A percentile compares a stretch with the other conserved stretches of the same genome.
phyloP scores from a whole-genome alignment of 2,888 invertebrate species.

The Papilio elwesi region DNA sequence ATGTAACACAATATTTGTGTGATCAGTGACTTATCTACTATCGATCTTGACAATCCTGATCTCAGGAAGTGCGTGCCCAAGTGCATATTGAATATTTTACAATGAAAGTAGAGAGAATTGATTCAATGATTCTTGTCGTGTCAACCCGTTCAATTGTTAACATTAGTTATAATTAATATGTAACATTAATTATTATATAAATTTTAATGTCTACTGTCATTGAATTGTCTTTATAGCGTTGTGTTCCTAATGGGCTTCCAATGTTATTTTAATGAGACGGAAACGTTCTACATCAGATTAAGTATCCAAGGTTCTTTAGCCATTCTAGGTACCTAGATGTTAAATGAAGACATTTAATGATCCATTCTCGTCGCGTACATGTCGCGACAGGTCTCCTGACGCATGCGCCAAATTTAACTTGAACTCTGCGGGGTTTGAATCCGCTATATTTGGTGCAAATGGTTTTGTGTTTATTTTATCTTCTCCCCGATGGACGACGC shows the following conservation, averaged over 20 bases:
- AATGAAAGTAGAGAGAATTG: too few species aligned
- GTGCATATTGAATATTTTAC: too few species aligned
- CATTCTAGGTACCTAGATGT: slow-evolving; percentile 1
- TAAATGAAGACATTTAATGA: slow-evolving; percentile 42
- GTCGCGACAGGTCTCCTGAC: slow-evolving; percentile 67
- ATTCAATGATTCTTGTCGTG: too few species aligned
- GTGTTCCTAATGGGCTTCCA: slow-evolving; percentile 1
- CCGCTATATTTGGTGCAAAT: slow-evolving; percentile 66
- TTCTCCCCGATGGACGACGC: slow-evolving; percentile 44
- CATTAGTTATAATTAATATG: too few species aligned
- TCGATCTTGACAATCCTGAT: background rate
- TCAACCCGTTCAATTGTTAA: too few species aligned
- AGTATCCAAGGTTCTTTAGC: slow-evolving; percentile 2
- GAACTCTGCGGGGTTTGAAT: slow-evolving; percentile 56
- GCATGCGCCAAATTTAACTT: slow-evolving; percentile 66
- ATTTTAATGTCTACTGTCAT: too few species aligned
- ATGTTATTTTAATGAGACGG: slow-evolving; percentile 15
- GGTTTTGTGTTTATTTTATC: slow-evolving; percentile 58
- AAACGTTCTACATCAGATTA: background rate
- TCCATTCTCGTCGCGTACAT: slow-evolving; percentile 39
- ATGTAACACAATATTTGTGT: background rate
- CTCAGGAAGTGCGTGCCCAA: background rate
- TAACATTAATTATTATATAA: too few species aligned
- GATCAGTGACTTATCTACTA: background rate
- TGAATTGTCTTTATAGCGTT: background rate